Base-by-base conservation (phyloP, 2,888 invertebrate genomes). In the Dynastes maya region DNA sequence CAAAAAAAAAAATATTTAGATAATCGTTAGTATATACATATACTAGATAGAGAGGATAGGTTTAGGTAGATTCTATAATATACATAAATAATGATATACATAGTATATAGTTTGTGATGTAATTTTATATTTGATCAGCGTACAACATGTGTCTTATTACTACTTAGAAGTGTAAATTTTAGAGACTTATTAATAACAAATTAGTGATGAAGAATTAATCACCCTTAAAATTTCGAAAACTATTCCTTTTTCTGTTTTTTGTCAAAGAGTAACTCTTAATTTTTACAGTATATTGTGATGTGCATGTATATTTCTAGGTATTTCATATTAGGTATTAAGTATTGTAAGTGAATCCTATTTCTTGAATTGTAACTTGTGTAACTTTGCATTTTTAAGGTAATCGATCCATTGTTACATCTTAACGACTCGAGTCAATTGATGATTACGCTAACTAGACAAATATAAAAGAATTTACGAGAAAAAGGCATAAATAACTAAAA, bases 111-210 rank as follows among this genome's bases (percentile, higher is more conserved):
- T 81, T 78, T 81, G 77, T 77, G 79, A 74, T 79, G 78, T 80
- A 79, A 78, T 70, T 83, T 85, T 79, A 83, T 82, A 81, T 81
- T 81, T 83, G 84, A 81, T 82, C 83, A 84, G 83, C 83, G 85
- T 83, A 85, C 83, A 85, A 83, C 77, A 87, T 87, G 88, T 88
- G 88, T 88, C 87, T 88, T 88, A 78, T 87, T 88, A 78, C 83
- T 86, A 86, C 83, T 83, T 87, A 87, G 87, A 86, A 85, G 55
- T 87, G 85, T 86, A 86, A 84, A 83, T 51, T 58, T 70, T 58
- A 68, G 67, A 64, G 79, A 70, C 63, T 79, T 76, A 58, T 63
- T 79, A 45, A 64, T 51, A 68, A 68, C 49, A 32, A 49, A 65
- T 63, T 72, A 75, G 27, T 45, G 11, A 45, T 1, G 45, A 11